These are phyloP conservation scores for Neomonachus schauinslandi DNA, from an alignment of 2,113 vertebrate genomes.

Conservation along the genomic window DNA sequence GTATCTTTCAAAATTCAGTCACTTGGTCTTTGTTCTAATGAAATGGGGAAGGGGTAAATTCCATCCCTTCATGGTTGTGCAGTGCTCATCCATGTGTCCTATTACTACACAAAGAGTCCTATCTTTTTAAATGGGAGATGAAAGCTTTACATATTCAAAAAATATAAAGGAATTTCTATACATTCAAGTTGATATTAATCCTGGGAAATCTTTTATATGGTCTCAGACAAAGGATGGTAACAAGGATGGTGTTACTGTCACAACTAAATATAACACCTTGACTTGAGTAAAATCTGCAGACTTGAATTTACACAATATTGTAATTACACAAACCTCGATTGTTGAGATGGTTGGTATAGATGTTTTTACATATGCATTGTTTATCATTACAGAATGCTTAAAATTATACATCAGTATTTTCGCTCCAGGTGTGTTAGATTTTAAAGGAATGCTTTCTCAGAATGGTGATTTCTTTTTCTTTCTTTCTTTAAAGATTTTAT, in stretches of 20 bases:
- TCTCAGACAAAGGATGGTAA: not conserved
- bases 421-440: not conserved
- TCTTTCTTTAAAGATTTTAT: not conserved
- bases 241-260: not conserved
- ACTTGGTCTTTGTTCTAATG: not conserved
- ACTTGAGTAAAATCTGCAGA: not conserved
- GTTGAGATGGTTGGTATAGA: not conserved
- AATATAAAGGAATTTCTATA: not conserved
- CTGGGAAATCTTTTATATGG: not conserved
- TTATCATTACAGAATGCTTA: not conserved
- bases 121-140: not conserved
- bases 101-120: not conserved
- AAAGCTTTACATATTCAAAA: not conserved
- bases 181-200: not conserved
- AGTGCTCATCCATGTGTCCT: not conserved
- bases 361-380: not conserved
- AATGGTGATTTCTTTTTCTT: not conserved
- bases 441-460: not conserved
- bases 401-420: not conserved
- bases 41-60: not conserved
- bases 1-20: not conserved
- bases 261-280: not conserved
- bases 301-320: not conserved
- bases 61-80: not conserved
- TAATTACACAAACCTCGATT: not conserved